A percentile compares a stretch with the other conserved stretches of the same genome.
These are phyloP conservation scores for Ochropacha duplaris DNA, from an alignment of 2,888 invertebrate genomes.

Conservation along the genomic window DNA sequence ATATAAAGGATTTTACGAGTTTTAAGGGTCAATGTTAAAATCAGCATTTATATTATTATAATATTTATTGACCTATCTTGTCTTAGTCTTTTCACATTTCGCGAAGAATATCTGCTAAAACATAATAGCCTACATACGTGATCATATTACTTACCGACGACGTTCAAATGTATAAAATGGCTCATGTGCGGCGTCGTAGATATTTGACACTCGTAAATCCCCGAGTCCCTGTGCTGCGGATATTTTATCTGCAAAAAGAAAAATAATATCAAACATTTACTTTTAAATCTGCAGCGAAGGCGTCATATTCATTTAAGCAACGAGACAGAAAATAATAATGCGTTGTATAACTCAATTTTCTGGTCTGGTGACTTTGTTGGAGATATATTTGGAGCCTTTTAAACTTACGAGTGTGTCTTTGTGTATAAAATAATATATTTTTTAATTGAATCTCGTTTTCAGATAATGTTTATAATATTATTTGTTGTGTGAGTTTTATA, in stretches of 20 bases:
- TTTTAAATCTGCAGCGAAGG: neutral
- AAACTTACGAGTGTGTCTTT: slow-evolving; percentile 10
- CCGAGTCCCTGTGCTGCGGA: slow-evolving; percentile 94
- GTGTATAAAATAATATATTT: no score
- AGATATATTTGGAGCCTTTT: slow-evolving; percentile 15
- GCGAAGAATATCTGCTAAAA: neutral
- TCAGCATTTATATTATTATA: no score
- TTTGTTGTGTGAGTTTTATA: no score
- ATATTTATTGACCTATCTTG: no score
- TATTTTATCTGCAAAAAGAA: slow-evolving; percentile 90
- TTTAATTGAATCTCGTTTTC: no score
- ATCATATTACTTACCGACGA: slow-evolving; percentile 89
- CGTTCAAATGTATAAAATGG: slow-evolving; percentile 94
- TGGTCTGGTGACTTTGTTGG: slow-evolving; percentile 20
- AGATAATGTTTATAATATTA: no score
- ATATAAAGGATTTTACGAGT: neutral
- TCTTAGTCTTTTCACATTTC: no score
- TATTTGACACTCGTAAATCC: slow-evolving; percentile 97
- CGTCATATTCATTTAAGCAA: slow-evolving; percentile 18
- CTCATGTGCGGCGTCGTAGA: slow-evolving; percentile 96
- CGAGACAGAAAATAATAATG: slow-evolving; percentile 27
- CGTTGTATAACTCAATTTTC: slow-evolving; percentile 28
- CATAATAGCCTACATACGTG: neutral
- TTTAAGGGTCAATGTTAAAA: neutral
- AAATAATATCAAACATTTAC: slow-evolving; percentile 2